These are phyloP conservation scores for Necrosyrtes monachus DNA, from an alignment of 2,797 vertebrate genomes.

Conservation along the genomic window DNA sequence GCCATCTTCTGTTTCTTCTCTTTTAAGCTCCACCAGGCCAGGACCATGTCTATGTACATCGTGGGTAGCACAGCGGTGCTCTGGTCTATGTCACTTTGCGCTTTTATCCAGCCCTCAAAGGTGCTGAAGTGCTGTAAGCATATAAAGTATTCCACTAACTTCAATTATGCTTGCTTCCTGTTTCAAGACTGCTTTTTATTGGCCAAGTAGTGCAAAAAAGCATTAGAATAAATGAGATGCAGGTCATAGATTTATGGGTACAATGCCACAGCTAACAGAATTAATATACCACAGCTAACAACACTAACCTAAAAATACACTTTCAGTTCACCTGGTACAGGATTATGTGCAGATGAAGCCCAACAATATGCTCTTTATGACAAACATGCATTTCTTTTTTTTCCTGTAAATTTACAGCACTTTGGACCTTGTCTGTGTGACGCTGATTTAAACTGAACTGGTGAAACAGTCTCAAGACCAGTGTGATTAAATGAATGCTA, in stretches of 20 bases:
- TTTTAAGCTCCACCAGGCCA: neutral
- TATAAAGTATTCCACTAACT: neutral
- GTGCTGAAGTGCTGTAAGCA: neutral
- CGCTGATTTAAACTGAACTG: neutral
- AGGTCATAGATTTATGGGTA: neutral
- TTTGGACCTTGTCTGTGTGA: neutral
- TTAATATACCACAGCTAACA: neutral
- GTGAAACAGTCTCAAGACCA: neutral
- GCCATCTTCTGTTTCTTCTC: neutral
- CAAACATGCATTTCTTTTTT: neutral
- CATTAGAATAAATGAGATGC: neutral
- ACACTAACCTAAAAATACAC: neutral
- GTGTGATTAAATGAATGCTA: neutral
- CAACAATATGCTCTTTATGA: neutral
- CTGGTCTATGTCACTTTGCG: conserved; percentile 8
- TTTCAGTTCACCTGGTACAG: neutral
- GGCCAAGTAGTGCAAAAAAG: neutral
- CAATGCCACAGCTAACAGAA: neutral
- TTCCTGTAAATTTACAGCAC: neutral
- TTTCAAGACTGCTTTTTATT: conserved; percentile 13
- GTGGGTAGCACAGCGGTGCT: neutral
- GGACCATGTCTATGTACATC: no score
- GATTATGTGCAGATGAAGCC: neutral
- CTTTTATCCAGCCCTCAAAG: neutral
- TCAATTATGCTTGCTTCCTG: neutral